Base-by-base conservation (phyloP, 2,113 vertebrate species). In the Gnathonemus longibarbis region DNA sequence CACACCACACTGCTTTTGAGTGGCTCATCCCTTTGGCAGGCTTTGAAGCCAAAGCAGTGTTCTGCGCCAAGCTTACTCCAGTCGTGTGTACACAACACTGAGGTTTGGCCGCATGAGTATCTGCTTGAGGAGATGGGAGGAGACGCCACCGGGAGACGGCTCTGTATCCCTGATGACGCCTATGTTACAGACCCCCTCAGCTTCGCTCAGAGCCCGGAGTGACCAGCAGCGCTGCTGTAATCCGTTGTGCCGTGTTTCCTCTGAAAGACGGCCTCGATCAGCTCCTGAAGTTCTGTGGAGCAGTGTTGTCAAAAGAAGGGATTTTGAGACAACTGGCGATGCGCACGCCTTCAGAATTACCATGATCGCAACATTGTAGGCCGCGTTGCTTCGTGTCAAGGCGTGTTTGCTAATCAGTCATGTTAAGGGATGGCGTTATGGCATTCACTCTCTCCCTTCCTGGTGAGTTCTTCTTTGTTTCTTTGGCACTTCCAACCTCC, bases 111-210 rank as follows among this genome's bases (percentile, higher is more conserved):
- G 53, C 92, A 90, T 91, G 35, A 89, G 90, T 45, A 52, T 87
- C 21, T 83, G 88, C 88, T 48, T 53, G 88, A 9, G 85, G 66
- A 84, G 86, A 42, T 94, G 92, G 94, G 89, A 94, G 91, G 94
- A 77, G 70, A 39, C 31, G 15, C 13, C 11, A 19, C 27, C 10
- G 3, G 27, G 70, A 17, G 31, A 77, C 15, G 7, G 70, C 70
- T 15, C 35, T 6, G 27, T 77, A 39, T 77, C 70, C 21, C 10
- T 6, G 70, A 35, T 35, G 27, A 39, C 13, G 70, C 70, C 13
- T 39, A 2, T 39, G 2, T 77, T 77, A 5, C 3, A 77, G 11
- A 31, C 6, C 70, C 31, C 58, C 58, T 66, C 56, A 21, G 19
- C 53, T 56, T 8, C 2, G 56, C 56, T 62, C 62, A 27, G n/a